A percentile compares a stretch with the other conserved stretches of the same genome.
phyloP scores from a whole-genome alignment of 2,888 invertebrate species.

The Allophyes oxyacanthae region DNA sequence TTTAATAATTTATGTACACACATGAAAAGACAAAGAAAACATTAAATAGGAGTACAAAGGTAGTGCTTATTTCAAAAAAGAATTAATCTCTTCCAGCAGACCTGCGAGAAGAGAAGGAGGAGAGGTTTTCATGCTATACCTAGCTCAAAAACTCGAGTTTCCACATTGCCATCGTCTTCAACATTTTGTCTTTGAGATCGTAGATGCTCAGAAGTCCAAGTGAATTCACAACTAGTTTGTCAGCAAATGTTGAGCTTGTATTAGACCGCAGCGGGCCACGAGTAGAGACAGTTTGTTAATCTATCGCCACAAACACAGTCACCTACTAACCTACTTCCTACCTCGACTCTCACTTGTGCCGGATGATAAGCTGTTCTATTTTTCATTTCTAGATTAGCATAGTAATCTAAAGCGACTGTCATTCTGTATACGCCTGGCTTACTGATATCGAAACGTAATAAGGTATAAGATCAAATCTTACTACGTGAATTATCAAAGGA shows the following conservation, averaged over 20 bases:
- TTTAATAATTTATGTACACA: no score
- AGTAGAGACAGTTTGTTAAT: slow-evolving; percentile 54
- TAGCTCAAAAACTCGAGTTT: no score
- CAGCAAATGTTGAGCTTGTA: slow-evolving; percentile 51
- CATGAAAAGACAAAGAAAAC: no score
- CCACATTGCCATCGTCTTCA: slow-evolving; percentile 4
- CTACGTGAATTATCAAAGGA: no score
- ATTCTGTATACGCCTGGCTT: not conserved
- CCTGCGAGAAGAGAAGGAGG: no score
- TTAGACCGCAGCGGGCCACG: slow-evolving; percentile 36
- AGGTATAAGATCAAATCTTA: not conserved
- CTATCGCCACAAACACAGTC: slow-evolving; percentile 52
- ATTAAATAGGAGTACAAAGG: no score
- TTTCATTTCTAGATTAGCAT: slow-evolving; percentile 50
- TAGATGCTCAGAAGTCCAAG: slow-evolving; percentile 49
- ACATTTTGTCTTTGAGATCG: slow-evolving; percentile 26
- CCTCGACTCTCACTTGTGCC: slow-evolving; percentile 45
- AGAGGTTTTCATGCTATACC: no score
- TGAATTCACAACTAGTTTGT: slow-evolving; percentile 48
- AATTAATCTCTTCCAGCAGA: no score
- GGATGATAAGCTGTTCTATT: slow-evolving; percentile 52
- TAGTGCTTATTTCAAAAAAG: no score
- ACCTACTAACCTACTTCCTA: slow-evolving; percentile 53
- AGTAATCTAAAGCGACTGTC: slow-evolving; percentile 28
- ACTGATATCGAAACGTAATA: not conserved